Conservation (phyloP, 2,888 invertebrate genomes). For the Alloscopus bannaensis region DNA sequence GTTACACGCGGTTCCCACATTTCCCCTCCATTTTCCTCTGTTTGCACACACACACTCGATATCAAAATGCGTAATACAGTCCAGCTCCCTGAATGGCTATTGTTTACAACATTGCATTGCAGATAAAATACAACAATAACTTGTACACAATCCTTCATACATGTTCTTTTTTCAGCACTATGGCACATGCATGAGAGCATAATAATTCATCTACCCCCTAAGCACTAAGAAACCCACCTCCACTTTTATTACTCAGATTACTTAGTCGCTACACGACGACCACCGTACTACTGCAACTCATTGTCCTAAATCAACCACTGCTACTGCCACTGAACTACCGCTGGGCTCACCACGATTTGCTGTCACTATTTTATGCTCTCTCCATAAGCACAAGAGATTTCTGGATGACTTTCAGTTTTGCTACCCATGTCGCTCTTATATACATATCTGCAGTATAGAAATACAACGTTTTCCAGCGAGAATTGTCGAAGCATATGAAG, state of each 20-base stretch:
- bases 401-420: constrained; percentile 56
- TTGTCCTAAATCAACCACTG: constrained; percentile 43
- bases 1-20: constrained; percentile 55
- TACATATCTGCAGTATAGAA: not conserved
- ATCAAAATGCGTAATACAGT: no score
- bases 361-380: constrained; percentile 46
- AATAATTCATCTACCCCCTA: constrained; percentile 56
- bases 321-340: not conserved
- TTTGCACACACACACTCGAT: constrained; percentile 6
- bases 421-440: no score
- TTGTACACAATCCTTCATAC: not conserved
- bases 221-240: constrained; percentile 60
- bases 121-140: not conserved
- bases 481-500: not conserved
- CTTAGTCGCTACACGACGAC: constrained; percentile 51
- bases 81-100: not conserved
- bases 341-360: not conserved
- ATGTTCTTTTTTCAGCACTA: constrained; percentile 32
- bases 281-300: constrained; percentile 27
- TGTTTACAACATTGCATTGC: not conserved
- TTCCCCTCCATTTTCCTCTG: constrained; percentile 19
- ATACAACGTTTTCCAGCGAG: not conserved
- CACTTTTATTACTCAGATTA: constrained; percentile 64
- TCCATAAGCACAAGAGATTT: constrained; percentile 40
- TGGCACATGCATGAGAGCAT: constrained; percentile 23